Evolutionary conservation across 2,113 vertebrate genomes (phyloP), one percentile per base, ranked within the genome.

Genomic region (Tachysurus fulvidraco): DNA sequence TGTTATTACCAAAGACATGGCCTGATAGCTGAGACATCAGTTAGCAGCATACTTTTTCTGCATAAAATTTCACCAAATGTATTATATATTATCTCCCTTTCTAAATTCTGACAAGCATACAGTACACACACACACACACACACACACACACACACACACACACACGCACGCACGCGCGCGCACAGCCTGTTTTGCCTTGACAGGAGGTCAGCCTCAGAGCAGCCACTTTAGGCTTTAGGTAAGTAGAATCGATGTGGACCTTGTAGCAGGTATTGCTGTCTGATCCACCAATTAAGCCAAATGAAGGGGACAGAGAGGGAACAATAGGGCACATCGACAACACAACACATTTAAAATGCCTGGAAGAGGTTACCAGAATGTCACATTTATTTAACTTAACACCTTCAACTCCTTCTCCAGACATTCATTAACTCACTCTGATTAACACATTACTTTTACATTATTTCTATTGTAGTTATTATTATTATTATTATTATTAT

Each of bases 241-340:
- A 86, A 86, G 85, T n/a, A 86, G 54, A 78, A 86, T 86, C 81
- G 85, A 86, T 86, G 78, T 50, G 52, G 85, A 81, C 36, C 36
- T 81, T 86, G 64, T 46, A 73, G 52, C 62, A 69, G 64, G 85
- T 86, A 54, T 52, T 86, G 76, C 28, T 86, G 77, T 36, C 64
- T 86, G 85, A 69, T 81, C 52, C 76, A 81, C n/a, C 85, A 81
- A 41, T 86, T 86, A 81, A n/a, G 52, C 55, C 57, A 86, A 80
- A 73, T 1, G 16, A 81, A 55, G 62, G 65, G 54, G 36, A 44
- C 52, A 60, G 10, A 28, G 10, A 28, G 28, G 14, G 25, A 25
- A 57, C 84, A 85, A 67, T 21, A 78, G n/a, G 55, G 55, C 59
- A 36, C 84, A 78, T 28, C 23, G 74, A 55, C 28, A 62, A 21